These are phyloP conservation scores for Actinemys pallida DNA, from an alignment of 2,113 vertebrate species.

Conservation along the genomic window DNA sequence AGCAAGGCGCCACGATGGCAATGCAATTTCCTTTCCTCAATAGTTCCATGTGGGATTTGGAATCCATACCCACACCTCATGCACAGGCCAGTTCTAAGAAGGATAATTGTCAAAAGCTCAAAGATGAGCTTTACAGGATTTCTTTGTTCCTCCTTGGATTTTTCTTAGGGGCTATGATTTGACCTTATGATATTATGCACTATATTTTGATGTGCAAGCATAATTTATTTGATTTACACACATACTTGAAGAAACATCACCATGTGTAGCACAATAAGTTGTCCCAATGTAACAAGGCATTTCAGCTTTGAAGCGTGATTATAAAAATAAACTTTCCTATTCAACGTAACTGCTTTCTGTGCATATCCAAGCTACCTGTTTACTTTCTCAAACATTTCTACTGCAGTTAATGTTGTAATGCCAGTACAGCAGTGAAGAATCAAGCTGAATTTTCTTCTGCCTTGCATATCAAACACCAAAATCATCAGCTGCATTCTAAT, in stretches of 20 bases:
- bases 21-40: not conserved
- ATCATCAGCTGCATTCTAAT: not conserved
- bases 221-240: not conserved
- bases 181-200: not conserved
- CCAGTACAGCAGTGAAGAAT: not conserved
- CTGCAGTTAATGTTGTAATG: not conserved
- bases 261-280: not conserved
- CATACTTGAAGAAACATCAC: accelerated
- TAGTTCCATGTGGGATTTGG: accelerated
- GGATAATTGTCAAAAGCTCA: not conserved
- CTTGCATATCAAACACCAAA: not conserved
- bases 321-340: not conserved
- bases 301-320: not conserved
- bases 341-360: not conserved
- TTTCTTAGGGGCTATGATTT: not conserved
- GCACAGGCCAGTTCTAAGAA: not conserved
- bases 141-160: not conserved
- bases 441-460: not conserved
- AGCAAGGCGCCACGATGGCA: not conserved
- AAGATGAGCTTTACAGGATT: not conserved
- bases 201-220: not conserved
- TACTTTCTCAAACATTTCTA: not conserved
- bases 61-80: not conserved
- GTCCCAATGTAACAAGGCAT: not conserved
- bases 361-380: accelerated